Evolutionary conservation across 2,113 vertebrate species (phyloP), one percentile per base, ranked within the genome.

Genomic region (Passer montanus): DNA sequence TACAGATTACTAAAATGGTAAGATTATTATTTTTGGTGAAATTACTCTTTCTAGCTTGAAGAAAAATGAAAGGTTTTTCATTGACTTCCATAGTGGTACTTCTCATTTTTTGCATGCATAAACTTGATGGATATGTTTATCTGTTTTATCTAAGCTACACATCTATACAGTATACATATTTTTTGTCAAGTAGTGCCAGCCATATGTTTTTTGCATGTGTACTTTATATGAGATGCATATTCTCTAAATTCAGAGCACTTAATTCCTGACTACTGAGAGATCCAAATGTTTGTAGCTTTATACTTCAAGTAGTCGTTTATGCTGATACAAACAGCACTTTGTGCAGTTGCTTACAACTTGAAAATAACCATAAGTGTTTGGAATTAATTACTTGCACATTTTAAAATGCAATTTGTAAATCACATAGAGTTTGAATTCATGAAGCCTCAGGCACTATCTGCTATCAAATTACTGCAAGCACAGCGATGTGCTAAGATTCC

Each of bases 391-490:
- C 79, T 93, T 88, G 46, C 70, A 73, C 22, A 44, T 93, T 90
- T 96, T 79, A 83, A 95, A 89, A 88, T 58, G 59, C 79, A 90
- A 74, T 92, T 96, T 94, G 70, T 93, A 93, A 90, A 92, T 93
- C 92, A 88, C 75, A 83, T 44, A 35, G 79, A 92, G 39, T 76
- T 86, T 83, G 59, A 80, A 77, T 88, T 93, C 55, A 46, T 27
- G 64, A 90, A 80, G 50, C 79, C 67, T 76, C 46, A 77, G 55
- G 76, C 79, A 59, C 16, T 93, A 58, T 91, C 56, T 88, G 18
- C 39, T 92, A 30, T 67, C 8, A 70, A 84, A 90, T 76, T 93
- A 64, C 67, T 53, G 10, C 37, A 68, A 89, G 60, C 24, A 31
- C 26, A 53, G 62, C 13, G 37, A 44, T 56, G 37, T 33, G 6